Evolutionary conservation across 2,113 vertebrate genomes (phyloP).

Genomic region (Ceyx melanurus): DNA sequence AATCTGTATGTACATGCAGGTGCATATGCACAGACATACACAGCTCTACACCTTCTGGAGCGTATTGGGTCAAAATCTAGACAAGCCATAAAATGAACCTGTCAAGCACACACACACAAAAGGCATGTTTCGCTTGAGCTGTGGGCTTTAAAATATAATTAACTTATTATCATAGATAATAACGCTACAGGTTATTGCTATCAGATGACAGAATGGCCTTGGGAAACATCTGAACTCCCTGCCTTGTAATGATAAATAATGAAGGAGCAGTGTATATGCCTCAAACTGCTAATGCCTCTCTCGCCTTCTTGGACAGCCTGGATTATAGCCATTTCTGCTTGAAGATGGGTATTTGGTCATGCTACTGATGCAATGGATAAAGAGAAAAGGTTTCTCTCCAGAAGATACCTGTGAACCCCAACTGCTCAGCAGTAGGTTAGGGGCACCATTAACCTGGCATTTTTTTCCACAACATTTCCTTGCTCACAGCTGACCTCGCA

Average conservation of each 20-base stretch:
- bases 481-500: neutral
- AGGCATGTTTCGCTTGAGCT: neutral
- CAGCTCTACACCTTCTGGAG: neutral
- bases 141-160: neutral
- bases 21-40: neutral
- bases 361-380: neutral
- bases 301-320: neutral
- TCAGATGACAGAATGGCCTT: neutral
- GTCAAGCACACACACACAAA: neutral
- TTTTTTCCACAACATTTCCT: neutral
- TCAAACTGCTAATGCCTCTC: neutral
- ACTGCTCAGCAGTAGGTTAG: neutral
- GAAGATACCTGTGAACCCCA: neutral
- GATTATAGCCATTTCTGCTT: neutral
- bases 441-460: neutral
- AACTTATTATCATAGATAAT: neutral
- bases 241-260: neutral
- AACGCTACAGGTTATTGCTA: neutral
- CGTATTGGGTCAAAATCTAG: neutral
- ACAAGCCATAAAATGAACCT: neutral
- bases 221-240: neutral
- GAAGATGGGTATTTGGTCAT: neutral
- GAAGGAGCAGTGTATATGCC: neutral
- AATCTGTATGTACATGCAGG: neutral
- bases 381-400: neutral